These are phyloP conservation scores for Lasiurus borealis DNA, from an alignment of 2,113 vertebrate species.

Conservation along the genomic window DNA sequence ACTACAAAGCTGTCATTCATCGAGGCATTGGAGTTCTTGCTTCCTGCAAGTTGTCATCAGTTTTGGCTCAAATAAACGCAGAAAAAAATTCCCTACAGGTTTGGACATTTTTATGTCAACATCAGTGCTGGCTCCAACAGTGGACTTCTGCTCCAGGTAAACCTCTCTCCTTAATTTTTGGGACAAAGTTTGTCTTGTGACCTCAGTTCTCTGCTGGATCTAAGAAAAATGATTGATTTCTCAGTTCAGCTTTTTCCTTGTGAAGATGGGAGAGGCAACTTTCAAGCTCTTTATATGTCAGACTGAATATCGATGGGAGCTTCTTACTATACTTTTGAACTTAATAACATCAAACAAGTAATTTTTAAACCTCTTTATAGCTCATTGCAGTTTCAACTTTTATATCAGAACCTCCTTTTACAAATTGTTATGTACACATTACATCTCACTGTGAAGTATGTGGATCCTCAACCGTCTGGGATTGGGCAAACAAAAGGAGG, in stretches of 20 bases:
- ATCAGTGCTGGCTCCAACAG: not conserved
- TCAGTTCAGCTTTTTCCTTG: not conserved
- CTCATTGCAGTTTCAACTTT: constrained; percentile 2
- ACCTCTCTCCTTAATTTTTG: not conserved
- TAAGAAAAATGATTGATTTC: not conserved
- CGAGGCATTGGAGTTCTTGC: not conserved
- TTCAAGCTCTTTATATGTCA: not conserved
- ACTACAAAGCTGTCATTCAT: not conserved
- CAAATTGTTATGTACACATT: not conserved
- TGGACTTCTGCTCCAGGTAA: not conserved
- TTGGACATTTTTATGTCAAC: not conserved
- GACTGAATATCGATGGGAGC: not conserved
- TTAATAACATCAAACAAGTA: not conserved
- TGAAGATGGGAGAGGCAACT: not conserved
- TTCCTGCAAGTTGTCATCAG: not conserved
- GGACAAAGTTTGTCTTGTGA: not conserved
- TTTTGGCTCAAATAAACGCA: not conserved
- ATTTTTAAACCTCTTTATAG: not conserved
- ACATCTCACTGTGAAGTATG: not conserved
- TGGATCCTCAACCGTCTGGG: not conserved
- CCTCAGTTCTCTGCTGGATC: not conserved
- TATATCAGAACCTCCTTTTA: not conserved
- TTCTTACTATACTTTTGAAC: not conserved
- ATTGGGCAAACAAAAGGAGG: not conserved
- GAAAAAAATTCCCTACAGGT: not conserved